These are phyloP conservation scores for Condylura cristata DNA, from an alignment of 2,113 vertebrate genomes.

Conservation along the genomic window DNA sequence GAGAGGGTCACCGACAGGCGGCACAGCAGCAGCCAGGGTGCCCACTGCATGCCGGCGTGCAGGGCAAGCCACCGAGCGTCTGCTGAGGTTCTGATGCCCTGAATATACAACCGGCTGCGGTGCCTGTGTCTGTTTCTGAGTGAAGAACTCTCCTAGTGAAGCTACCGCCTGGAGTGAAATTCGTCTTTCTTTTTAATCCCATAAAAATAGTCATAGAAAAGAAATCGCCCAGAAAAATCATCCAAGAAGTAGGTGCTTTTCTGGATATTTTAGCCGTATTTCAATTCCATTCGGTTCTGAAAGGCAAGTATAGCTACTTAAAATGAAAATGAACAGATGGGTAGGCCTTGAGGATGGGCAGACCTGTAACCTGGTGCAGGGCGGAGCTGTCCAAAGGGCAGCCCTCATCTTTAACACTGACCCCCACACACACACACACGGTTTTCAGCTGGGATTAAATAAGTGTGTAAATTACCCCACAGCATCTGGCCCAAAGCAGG, in stretches of 20 bases:
- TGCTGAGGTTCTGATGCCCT: too few species aligned
- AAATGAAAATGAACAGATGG: constrained; percentile 5
- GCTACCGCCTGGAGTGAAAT: background rate
- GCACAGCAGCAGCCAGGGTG: too few species aligned
- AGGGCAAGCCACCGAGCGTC: too few species aligned
- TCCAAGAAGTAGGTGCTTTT: background rate
- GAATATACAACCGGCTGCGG: background rate
- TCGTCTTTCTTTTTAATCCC: background rate
- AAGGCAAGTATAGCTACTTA: background rate
- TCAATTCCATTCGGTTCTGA: background rate
- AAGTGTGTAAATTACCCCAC: background rate
- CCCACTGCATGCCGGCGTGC: too few species aligned
- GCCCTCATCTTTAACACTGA: background rate
- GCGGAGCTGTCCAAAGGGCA: too few species aligned
- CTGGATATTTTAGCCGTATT: constrained; percentile 15
- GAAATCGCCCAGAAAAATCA: background rate
- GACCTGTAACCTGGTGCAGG: background rate
- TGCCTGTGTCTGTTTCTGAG: background rate
- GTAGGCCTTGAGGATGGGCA: background rate
- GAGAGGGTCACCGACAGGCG: too few species aligned
- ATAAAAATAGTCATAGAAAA: constrained; percentile 44
- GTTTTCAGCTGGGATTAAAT: background rate
- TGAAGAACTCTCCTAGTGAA: background rate
- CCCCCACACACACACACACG: background rate
- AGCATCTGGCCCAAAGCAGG: background rate